Base-by-base conservation (phyloP, 2,113 vertebrate species). In the Sisor rabdophorus region DNA sequence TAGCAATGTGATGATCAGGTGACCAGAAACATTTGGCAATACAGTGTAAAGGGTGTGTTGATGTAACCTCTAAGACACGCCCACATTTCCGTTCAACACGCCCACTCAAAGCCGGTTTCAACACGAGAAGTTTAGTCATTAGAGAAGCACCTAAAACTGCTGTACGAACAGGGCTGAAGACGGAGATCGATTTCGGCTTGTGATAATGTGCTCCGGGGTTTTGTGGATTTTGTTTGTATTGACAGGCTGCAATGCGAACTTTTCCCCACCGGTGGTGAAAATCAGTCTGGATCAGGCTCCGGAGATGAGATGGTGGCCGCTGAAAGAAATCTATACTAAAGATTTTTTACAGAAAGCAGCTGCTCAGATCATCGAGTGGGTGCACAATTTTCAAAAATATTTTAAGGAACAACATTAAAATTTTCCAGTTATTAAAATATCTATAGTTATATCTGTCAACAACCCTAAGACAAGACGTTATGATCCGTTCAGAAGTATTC, bases 351-450 rank as follows among this genome's bases (percentile, higher is more conserved):
- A 73, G 0, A 84, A 85, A 84, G 87, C 86, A 0, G 88, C 85
- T 0, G 82, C 87, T 12, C 72, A 86, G 16, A 71, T 93, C 8
- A 91, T 92, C 5, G 90, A 91, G 92, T 93, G 78, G 90, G 92
- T 90, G 76, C 5, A 44, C 40, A 9, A 44, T 44, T 44, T 44
- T 8, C 40, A 36, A 36, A 36, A 36, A n/a, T n/a, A n/a, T n/a
- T n/a, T n/a, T n/a, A n/a, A n/a, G n/a, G n/a, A n/a, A n/a, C n/a
- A n/a, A n/a, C n/a, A n/a, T n/a, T n/a, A n/a, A n/a, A n/a, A n/a
- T n/a, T n/a, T n/a, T n/a, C n/a, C n/a, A n/a, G n/a, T n/a, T n/a
- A n/a, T n/a, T n/a, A n/a, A n/a, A n/a, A n/a, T n/a, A n/a, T n/a
- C n/a, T n/a, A n/a, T n/a, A n/a, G n/a, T n/a, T n/a, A n/a, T n/a